Percentiles rank a stretch among this genome's conserved stretches.
These are phyloP conservation scores for Drosophila pseudotalamancana DNA, from an alignment of 2,888 invertebrate genomes.

Conservation along the genomic window DNA sequence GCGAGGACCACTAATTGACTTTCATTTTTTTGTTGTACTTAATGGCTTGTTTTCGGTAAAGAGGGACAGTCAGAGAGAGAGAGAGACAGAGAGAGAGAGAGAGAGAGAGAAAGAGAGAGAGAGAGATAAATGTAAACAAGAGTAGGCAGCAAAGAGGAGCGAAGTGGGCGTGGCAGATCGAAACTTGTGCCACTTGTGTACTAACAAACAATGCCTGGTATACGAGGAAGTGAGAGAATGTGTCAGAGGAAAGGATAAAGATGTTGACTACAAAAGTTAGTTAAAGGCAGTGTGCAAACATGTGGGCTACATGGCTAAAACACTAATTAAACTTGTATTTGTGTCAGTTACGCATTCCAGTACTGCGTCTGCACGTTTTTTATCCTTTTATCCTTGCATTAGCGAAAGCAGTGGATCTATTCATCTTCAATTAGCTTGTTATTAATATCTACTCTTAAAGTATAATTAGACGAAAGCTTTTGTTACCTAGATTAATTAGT, in stretches of 20 bases:
- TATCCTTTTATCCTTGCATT: slow-evolving; percentile 4
- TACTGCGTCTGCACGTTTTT: slow-evolving; percentile 25
- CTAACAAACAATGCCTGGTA: slow-evolving; percentile 16
- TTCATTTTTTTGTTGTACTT: slow-evolving; percentile 81
- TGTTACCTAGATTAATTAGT: too few species aligned
- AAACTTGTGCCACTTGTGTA: slow-evolving; percentile 39
- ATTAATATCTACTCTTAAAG: too few species aligned
- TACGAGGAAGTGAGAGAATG: background rate
- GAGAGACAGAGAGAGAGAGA: background rate
- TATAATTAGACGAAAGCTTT: too few species aligned
- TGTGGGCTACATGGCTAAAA: slow-evolving; percentile 39
- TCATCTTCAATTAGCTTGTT: too few species aligned
- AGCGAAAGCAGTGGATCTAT: too few species aligned
- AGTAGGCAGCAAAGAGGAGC: slow-evolving; percentile 12
- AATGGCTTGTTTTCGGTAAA: slow-evolving; percentile 76
- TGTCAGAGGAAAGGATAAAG: background rate
- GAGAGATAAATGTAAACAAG: background rate
- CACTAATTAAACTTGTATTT: slow-evolving; percentile 69
- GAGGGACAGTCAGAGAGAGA: slow-evolving; percentile 6
- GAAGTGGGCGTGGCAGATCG: slow-evolving; percentile 49
- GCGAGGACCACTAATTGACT: slow-evolving; percentile 78
- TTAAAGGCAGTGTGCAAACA: slow-evolving; percentile 53
- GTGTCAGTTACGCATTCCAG: slow-evolving; percentile 50
- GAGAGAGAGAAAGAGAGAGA: background rate
- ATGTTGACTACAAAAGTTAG: slow-evolving; percentile 47